A percentile compares a stretch with the other conserved stretches of the same genome.
Evolutionary conservation across 2,797 vertebrate species (phyloP).

Genomic region (Salmo trutta): DNA sequence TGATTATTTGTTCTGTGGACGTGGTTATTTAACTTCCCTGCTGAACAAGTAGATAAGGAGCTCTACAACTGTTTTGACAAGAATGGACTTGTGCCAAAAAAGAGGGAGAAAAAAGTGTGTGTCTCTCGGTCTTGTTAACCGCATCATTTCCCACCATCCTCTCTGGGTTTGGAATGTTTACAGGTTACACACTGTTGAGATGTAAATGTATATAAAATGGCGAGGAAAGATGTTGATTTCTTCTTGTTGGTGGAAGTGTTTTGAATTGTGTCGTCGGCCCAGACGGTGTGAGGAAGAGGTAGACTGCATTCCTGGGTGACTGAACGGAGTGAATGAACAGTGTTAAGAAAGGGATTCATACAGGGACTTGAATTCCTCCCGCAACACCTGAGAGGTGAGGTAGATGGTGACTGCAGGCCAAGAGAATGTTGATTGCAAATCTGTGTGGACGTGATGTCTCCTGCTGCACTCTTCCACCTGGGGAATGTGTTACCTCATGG

Average conservation of each 20-base stretch:
- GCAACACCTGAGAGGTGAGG: conserved; percentile 66
- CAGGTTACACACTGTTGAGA: conserved; percentile 12
- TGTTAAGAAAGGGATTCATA: conserved; percentile 43
- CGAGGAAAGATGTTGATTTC: conserved; percentile 14
- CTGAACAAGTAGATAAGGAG: conserved; percentile 48
- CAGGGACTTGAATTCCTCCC: conserved; percentile 52
- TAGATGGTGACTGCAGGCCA: conserved; percentile 59
- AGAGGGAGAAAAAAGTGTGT: conserved; percentile 4
- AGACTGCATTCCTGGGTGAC: conserved; percentile 51
- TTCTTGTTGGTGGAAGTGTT: conserved; percentile 24
- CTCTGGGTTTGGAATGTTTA: conserved; percentile 19
- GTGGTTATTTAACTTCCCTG: conserved; percentile 56
- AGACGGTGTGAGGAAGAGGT: conserved; percentile 19
- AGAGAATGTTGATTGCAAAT: conserved; percentile 69
- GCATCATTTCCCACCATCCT: conserved; percentile 26
- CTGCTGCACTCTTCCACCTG: conserved; percentile 53
- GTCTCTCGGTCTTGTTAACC: conserved; percentile 23
- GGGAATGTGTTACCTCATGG: conserved; percentile 76
- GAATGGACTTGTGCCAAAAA: conserved; percentile 55
- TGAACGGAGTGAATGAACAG: conserved; percentile 40
- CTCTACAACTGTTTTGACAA: conserved; percentile 48
- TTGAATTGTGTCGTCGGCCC: conserved; percentile 6
- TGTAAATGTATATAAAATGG: conserved; percentile 20
- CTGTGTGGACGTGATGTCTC: conserved; percentile 65
- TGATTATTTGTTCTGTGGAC: conserved; percentile 51